phyloP scores from a whole-genome alignment of 2,113 vertebrate species.

The Barnardius zonarius region DNA sequence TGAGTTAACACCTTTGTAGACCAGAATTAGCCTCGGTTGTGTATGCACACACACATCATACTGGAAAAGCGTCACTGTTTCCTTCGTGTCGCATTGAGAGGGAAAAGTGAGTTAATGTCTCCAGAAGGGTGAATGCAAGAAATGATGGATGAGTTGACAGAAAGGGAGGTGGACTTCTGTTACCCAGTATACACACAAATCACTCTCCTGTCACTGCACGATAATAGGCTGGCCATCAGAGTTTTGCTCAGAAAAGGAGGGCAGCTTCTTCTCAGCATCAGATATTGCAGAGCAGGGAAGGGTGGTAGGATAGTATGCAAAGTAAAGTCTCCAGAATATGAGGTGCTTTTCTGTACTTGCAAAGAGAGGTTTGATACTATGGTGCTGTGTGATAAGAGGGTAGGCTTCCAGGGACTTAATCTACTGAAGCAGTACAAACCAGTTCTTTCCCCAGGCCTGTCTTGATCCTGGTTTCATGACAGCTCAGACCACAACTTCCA shows the following conservation, averaged over 20 bases:
- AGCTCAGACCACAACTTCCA: not conserved
- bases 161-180: not conserved
- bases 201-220: rapidly evolving
- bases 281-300: not conserved
- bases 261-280: not conserved
- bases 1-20: not conserved
- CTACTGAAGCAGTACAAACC: not conserved
- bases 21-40: not conserved
- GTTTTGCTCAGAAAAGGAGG: not conserved
- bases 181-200: not conserved
- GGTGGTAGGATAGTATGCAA: not conserved
- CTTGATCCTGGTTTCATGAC: not conserved
- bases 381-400: not conserved
- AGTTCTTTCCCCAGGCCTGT: not conserved
- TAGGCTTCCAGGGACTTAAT: not conserved
- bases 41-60: not conserved
- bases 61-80: rapidly evolving
- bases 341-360: not conserved
- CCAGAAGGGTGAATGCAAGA: not conserved
- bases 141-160: rapidly evolving
- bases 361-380: not conserved
- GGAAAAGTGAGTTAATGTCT: not conserved
- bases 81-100: rapidly evolving
- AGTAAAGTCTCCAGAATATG: not conserved
- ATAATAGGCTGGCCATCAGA: not conserved